Base-by-base conservation (phyloP, 2,888 invertebrate species). In the Sacculina carcini region DNA sequence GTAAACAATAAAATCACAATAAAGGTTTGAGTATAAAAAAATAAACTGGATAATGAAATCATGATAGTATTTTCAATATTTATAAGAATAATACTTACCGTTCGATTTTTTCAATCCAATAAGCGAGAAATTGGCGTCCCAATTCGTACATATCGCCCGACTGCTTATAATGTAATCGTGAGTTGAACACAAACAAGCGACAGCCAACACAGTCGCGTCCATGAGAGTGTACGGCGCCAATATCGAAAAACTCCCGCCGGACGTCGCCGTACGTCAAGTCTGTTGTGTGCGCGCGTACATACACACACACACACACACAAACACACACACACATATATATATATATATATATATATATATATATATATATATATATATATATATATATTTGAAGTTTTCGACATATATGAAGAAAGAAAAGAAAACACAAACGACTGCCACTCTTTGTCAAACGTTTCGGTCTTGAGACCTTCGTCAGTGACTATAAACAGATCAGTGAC, bases 71-170 rank as follows among this genome's bases (percentile, higher is more conserved):
- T n/a, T n/a, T n/a, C n/a, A n/a, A n/a, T n/a, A n/a, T n/a, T n/a
- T n/a, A n/a, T n/a, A n/a, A n/a, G n/a, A n/a, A n/a, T 29, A 52
- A 32, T 14, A n/a, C 51, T 55, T 65, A 76, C 76, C 74, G 71
- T 65, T 81, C 79, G 12, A 79, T 65, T 58, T 81, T 67, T 61
- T 86, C 85, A 59, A 86, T 74, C 79, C 82, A 85, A 64, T 85
- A 89, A 0, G 87, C 76, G 52, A 90, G 74, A 57, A 79, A 75
- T 62, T 75, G 74, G 63, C 84, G 81, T 7, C 86, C 63, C 32
- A 82, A 79, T 0, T 76, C 76, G 58, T 79, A 16, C 28, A 16
- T n/a, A 4, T 23, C 26, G 2, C 40, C 40, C 5, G 40, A 24
- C 3, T 3, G 16, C 16, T 29, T 14, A 26, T 44, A 26, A 19